phyloP scores from a whole-genome alignment of 2,113 vertebrate species.

The Salvelinus namaycush region DNA sequence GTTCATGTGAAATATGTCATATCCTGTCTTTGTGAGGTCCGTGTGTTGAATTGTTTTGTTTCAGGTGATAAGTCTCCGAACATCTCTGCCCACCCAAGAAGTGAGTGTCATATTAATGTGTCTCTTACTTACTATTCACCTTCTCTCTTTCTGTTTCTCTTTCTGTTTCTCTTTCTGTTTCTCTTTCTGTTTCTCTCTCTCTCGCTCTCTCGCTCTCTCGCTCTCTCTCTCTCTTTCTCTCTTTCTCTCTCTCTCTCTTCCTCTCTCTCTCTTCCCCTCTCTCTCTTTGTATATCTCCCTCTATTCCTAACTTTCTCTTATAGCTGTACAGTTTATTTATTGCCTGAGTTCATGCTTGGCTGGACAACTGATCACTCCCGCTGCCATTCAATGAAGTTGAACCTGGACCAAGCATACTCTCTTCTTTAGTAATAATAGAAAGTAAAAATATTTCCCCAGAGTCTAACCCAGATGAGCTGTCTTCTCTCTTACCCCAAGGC shows the following conservation, averaged over 20 bases:
- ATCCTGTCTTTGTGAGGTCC: slow-evolving; percentile 18
- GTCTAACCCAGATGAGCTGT: background rate
- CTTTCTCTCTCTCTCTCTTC: no score
- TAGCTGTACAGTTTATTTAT: background rate
- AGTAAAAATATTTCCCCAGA: background rate
- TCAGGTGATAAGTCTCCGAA: slow-evolving; percentile 56
- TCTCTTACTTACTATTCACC: slow-evolving; percentile 5
- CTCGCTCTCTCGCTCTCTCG: no score
- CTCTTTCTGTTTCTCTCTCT: no score
- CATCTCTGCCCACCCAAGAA: slow-evolving; percentile 42
- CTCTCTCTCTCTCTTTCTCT: background rate
- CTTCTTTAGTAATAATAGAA: background rate
- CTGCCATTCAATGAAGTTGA: background rate
- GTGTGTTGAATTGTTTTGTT: slow-evolving; percentile 1
- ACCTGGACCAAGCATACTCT: no score
- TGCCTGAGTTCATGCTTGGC: background rate
- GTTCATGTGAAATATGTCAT: slow-evolving; percentile 9
- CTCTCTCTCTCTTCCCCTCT: no score
- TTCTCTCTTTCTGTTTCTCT: background rate
- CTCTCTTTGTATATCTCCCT: no score
- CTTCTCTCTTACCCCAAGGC: background rate
- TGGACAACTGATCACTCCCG: background rate
- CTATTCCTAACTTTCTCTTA: background rate
- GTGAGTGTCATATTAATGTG: slow-evolving; percentile 47
- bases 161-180: background rate